Conservation (phyloP, 1,140 invertebrate species). For the Triops longicaudatus region DNA sequence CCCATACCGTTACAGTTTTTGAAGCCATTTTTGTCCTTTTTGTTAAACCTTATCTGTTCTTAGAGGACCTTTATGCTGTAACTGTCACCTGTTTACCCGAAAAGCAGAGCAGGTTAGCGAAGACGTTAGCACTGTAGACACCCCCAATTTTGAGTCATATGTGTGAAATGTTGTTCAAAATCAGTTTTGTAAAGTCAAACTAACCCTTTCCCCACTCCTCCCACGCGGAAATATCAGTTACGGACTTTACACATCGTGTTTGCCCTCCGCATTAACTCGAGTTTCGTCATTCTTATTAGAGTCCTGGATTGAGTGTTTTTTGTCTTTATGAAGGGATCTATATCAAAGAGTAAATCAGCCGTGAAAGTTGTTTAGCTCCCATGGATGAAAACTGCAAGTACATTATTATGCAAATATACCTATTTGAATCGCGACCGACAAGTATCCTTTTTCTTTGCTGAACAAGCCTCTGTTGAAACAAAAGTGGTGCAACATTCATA, state of each 20-base stretch:
- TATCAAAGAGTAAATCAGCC: too few species aligned
- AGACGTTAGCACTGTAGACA: too few species aligned
- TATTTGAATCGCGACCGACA: not conserved
- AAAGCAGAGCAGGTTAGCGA: too few species aligned
- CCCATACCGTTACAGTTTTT: not conserved
- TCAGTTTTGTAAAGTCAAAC: not conserved
- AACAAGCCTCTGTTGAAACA: too few species aligned
- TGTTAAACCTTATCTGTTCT: not conserved
- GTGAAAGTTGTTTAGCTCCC: not conserved
- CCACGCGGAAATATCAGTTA: not conserved
- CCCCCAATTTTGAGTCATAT: too few species aligned
- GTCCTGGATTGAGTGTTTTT: not conserved
- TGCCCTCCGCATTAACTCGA: not conserved
- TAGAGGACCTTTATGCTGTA: too few species aligned
- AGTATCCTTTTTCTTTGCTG: not conserved
- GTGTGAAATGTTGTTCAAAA: too few species aligned
- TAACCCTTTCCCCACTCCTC: not conserved
- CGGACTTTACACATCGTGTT: not conserved
- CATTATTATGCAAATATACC: slow-evolving; percentile 9
- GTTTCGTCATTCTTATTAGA: not conserved
- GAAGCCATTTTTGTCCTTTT: not conserved
- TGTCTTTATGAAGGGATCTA: not conserved
- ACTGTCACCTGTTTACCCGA: too few species aligned
- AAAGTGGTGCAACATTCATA: not conserved
- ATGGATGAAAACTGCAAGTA: not conserved